A percentile compares a stretch with the other conserved stretches of the same genome.
These are phyloP conservation scores for Siniperca chuatsi DNA, from an alignment of 2,113 vertebrate species.

Conservation along the genomic window DNA sequence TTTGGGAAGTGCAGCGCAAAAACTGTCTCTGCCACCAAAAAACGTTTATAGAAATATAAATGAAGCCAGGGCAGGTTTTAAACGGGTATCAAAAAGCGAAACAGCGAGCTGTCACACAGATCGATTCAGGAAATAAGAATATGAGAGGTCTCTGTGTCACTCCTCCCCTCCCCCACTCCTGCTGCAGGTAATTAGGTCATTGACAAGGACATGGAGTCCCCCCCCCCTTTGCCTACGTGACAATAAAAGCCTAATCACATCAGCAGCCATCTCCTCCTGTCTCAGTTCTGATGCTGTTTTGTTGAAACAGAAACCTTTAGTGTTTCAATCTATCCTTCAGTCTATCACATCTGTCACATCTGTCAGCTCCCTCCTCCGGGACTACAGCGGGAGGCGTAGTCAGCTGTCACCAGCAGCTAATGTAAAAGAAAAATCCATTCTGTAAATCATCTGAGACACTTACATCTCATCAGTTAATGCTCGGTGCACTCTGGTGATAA, in stretches of 20 bases:
- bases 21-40: too few relatives aligned
- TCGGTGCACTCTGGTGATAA: not conserved
- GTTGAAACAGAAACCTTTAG: not conserved
- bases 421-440: conserved; percentile 4
- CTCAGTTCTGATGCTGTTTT: not conserved
- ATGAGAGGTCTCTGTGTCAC: conserved; percentile 27
- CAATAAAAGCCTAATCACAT: conserved; percentile 39
- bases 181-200: conserved; percentile 66
- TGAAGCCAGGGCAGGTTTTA: not conserved
- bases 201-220: conserved; percentile 58
- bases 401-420: conserved; percentile 34
- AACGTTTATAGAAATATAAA: not conserved
- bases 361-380: conserved; percentile 20
- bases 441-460: not conserved
- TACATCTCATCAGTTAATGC: not conserved
- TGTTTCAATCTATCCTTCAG: not conserved
- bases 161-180: not conserved
- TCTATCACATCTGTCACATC: conserved; percentile 32
- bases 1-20: too few relatives aligned
- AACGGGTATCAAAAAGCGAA: not conserved
- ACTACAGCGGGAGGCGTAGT: not conserved
- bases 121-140: conserved; percentile 36
- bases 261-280: conserved; percentile 1
- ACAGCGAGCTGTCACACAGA: conserved; percentile 10
- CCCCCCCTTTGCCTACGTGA: conserved; percentile 26